These are phyloP conservation scores for Tenebrosternarchus preto DNA, from an alignment of 2,113 vertebrate genomes.

Conservation along the genomic window DNA sequence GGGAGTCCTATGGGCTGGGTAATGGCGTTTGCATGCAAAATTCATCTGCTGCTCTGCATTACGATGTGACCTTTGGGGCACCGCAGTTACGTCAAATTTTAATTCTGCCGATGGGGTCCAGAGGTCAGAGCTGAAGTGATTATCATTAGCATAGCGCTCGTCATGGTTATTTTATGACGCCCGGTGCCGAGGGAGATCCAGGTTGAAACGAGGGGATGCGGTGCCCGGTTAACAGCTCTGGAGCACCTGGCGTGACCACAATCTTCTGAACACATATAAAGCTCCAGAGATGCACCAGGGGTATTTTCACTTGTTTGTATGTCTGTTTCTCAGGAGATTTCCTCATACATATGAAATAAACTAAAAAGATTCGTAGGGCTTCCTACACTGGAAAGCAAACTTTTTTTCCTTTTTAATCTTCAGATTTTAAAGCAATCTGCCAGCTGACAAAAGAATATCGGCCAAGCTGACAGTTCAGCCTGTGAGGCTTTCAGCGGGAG, in stretches of 20 bases:
- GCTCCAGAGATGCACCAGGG: not conserved
- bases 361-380: conserved; percentile 20
- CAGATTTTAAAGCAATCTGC: conserved; percentile 13
- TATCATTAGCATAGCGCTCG: conserved; percentile 24
- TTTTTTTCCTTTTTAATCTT: conserved; percentile 8
- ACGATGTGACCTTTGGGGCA: conserved; percentile 63
- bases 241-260: not conserved
- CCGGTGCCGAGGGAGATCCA: not conserved
- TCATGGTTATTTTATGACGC: conserved; percentile 43
- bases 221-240: not conserved
- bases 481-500: not conserved
- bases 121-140: conserved; percentile 36
- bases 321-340: conserved; percentile 18
- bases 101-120: conserved; percentile 48
- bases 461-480: conserved; percentile 6
- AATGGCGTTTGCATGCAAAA: conserved; percentile 66
- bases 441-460: conserved; percentile 19
- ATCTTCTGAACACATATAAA: not conserved
- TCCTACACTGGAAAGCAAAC: not conserved
- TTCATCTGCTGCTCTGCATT: conserved; percentile 64
- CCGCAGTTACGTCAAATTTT: conserved; percentile 61
- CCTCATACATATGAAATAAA: conserved; percentile 3
- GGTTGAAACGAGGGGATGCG: not conserved
- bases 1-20: not conserved
- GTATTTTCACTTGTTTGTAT: not conserved